These are phyloP conservation scores for Colletes latitarsis DNA, from an alignment of 1,140 invertebrate species.

Conservation along the genomic window DNA sequence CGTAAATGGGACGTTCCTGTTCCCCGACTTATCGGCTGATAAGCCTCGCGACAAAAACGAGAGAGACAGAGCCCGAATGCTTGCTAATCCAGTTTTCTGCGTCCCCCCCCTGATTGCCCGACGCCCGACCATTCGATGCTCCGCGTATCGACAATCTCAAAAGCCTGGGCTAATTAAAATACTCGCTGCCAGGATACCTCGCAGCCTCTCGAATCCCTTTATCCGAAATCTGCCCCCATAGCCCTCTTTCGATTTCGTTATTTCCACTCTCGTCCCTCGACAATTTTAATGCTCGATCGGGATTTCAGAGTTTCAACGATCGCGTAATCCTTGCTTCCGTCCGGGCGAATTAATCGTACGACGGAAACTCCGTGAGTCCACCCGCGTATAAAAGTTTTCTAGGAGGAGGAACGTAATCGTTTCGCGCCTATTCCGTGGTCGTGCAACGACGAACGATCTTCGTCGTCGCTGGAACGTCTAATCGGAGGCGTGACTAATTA, in stretches of 20 bases:
- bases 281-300: neutral
- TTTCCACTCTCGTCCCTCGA: neutral
- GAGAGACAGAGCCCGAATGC: conserved; percentile 11
- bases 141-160: conserved; percentile 37
- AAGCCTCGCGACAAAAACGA: conserved; percentile 41
- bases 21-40: conserved; percentile 48
- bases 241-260: conserved; percentile 17
- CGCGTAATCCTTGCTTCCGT: neutral
- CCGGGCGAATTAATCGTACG: neutral
- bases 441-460: neutral
- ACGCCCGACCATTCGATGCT: conserved; percentile 12
- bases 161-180: conserved; percentile 53
- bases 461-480: neutral
- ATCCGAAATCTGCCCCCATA: conserved; percentile 16
- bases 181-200: conserved; percentile 1
- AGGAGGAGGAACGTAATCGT: neutral
- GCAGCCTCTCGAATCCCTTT: conserved; percentile 11
- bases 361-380: too few species aligned
- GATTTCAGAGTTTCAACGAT: neutral
- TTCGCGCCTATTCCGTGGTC: conserved; percentile 21
- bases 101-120: conserved; percentile 28
- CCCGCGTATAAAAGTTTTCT: too few species aligned
- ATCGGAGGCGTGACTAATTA: conserved; percentile 42
- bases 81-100: conserved; percentile 50
- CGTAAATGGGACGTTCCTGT: conserved; percentile 47